Percentiles rank a stretch among this genome's conserved stretches.
Evolutionary conservation across 2,797 vertebrate genomes (phyloP).

Genomic region (Astyanax mexicanus): DNA sequence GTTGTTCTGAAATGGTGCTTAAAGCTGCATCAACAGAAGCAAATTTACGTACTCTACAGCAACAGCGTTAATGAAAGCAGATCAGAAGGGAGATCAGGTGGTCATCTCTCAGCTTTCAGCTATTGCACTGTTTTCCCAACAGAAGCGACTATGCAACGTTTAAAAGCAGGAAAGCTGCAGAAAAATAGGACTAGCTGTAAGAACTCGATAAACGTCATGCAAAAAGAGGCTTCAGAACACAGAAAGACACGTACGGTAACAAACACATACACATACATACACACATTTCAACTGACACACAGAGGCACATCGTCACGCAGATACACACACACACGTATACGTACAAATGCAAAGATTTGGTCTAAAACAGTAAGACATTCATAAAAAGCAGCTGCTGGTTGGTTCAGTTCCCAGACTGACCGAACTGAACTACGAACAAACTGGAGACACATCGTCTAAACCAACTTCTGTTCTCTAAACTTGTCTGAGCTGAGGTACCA

Average conservation of each 20-base stretch:
- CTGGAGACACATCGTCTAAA: background rate
- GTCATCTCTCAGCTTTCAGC: background rate
- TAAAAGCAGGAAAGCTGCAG: background rate
- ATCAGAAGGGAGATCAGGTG: background rate
- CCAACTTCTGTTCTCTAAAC: background rate
- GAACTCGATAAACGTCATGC: background rate
- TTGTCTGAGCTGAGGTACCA: conserved; percentile 4
- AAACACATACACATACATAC: background rate
- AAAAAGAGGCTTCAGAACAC: background rate
- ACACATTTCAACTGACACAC: background rate
- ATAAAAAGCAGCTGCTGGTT: conserved; percentile 33
- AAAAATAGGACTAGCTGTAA: background rate
- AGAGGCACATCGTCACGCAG: background rate
- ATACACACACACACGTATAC: background rate
- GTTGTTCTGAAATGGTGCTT: background rate
- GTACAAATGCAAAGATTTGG: conserved; percentile 33
- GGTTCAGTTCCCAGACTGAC: conserved; percentile 2
- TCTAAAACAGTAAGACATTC: conserved; percentile 35
- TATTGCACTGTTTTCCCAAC: background rate
- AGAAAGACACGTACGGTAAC: background rate
- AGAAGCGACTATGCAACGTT: background rate
- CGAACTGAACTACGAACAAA: background rate
- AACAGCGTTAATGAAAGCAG: background rate
- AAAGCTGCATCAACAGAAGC: background rate
- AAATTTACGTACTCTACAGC: background rate